Evolutionary conservation across 2,888 invertebrate species (phyloP).

Genomic region (Arctia plantaginis): DNA sequence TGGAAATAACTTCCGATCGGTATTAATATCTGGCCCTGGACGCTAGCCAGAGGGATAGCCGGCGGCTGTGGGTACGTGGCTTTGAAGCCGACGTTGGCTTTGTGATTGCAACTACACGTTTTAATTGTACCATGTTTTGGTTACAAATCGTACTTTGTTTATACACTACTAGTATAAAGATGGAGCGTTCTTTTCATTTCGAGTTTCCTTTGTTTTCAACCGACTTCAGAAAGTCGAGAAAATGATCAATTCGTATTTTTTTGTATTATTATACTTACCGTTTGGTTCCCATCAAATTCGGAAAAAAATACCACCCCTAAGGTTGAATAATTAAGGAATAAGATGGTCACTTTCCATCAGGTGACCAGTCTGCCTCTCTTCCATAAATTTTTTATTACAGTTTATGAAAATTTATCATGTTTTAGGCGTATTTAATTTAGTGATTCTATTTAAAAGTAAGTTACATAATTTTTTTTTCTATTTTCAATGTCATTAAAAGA

Average conservation of each 20-base stretch:
- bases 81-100: conserved; percentile 11
- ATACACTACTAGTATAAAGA: background rate
- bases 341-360: too few relatives aligned
- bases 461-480: too few relatives aligned
- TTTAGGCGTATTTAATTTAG: too few relatives aligned
- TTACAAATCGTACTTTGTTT: background rate
- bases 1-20: conserved; percentile 45
- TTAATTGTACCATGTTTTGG: conserved; percentile 8
- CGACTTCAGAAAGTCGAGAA: background rate
- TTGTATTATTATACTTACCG: too few relatives aligned
- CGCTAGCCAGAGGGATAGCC: conserved; percentile 36
- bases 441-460: too few relatives aligned
- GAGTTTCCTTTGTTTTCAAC: background rate
- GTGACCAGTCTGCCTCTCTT: too few relatives aligned
- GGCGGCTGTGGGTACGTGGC: conserved; percentile 13
- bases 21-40: conserved; percentile 47
- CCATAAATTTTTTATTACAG: too few relatives aligned
- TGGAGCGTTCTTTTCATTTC: background rate
- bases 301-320: too few relatives aligned
- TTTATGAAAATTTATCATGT: too few relatives aligned
- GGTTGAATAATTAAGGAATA: too few relatives aligned
- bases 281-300: too few relatives aligned
- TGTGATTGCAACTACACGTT: conserved; percentile 5
- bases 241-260: background rate
- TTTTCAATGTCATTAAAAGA: too few relatives aligned